Percentiles rank a stretch among this genome's conserved stretches.
Conservation (phyloP, 2,797 vertebrate species). For the Serranus cabrilla region DNA sequence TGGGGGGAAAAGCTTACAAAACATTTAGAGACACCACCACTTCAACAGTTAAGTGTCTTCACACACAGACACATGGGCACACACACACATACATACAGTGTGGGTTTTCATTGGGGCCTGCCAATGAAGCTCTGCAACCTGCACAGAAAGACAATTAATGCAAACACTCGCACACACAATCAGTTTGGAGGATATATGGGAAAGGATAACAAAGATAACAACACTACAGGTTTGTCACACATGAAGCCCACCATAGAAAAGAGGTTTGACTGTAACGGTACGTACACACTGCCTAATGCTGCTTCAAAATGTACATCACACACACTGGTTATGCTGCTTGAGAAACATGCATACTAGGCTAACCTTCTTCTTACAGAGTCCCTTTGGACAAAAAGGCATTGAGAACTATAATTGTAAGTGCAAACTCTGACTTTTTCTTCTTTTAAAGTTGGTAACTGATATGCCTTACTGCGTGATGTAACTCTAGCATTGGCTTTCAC, state of each 20-base stretch:
- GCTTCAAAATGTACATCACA: conserved; percentile 55
- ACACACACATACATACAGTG: conserved; percentile 29
- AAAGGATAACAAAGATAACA: conserved; percentile 61
- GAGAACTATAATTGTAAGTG: conserved; percentile 71
- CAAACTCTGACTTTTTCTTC: conserved; percentile 51
- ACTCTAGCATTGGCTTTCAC: conserved; percentile 34
- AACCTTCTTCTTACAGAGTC: conserved; percentile 55
- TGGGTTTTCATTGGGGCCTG: conserved; percentile 87
- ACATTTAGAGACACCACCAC: conserved; percentile 67
- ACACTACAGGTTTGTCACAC: conserved; percentile 33
- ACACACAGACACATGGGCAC: conserved; percentile 47
- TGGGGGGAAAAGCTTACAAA: conserved; percentile 51
- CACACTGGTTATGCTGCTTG: conserved; percentile 59
- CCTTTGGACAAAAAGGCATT: conserved; percentile 73
- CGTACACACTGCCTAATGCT: conserved; percentile 49
- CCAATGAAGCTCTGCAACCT: conserved; percentile 87
- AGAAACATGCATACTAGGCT: conserved; percentile 77
- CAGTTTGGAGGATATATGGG: conserved; percentile 66
- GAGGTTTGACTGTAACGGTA: conserved; percentile 41
- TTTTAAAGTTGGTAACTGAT: conserved; percentile 24
- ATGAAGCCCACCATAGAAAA: conserved; percentile 48
- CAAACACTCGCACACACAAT: conserved; percentile 22
- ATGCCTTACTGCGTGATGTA: conserved; percentile 56
- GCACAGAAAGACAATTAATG: conserved; percentile 80
- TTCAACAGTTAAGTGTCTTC: conserved; percentile 39